Percentiles rank a stretch among this genome's conserved stretches.
phyloP scores from a whole-genome alignment of 2,888 invertebrate genomes.

The Tetropium fuscum region DNA sequence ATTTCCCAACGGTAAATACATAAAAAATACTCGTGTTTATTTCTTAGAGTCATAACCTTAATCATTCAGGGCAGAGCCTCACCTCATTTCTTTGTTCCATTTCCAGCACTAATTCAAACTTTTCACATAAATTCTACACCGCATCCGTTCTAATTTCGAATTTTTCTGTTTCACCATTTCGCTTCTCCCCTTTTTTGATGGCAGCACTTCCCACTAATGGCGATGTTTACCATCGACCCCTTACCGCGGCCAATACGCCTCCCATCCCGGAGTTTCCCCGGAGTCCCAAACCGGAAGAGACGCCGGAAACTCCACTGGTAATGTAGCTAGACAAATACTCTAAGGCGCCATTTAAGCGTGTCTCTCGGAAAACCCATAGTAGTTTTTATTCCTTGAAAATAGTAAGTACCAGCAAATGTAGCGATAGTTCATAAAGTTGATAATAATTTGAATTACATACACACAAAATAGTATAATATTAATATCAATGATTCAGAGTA shows the following conservation, averaged over 20 bases:
- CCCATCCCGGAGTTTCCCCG: constrained; percentile 25
- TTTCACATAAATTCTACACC: not conserved
- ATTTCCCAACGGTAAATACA: too few species aligned
- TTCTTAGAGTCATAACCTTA: too few species aligned
- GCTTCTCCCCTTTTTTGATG: not conserved
- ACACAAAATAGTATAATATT: too few species aligned
- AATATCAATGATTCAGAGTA: too few species aligned
- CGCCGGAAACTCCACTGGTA: constrained; percentile 38
- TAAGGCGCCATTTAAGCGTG: constrained; percentile 7
- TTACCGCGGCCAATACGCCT: constrained; percentile 30
- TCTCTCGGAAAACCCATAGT: not conserved
- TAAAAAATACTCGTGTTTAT: too few species aligned
- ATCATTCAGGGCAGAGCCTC: too few species aligned
- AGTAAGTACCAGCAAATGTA: too few species aligned
- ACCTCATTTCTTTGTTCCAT: too few species aligned
- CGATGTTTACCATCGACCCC: constrained; percentile 41
- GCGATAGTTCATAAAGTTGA: too few species aligned
- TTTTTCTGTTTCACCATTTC: not conserved
- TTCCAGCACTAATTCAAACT: too few species aligned
- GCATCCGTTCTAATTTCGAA: not conserved
- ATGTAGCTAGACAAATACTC: constrained; percentile 53
- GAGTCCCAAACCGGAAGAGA: constrained; percentile 42
- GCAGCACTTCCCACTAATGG: constrained; percentile 37
- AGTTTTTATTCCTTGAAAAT: constrained; percentile 3
- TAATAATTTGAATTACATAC: too few species aligned